A percentile compares a stretch with the other conserved stretches of the same genome.
These are phyloP conservation scores for Indicator indicator DNA, from an alignment of 2,113 vertebrate species.

Conservation along the genomic window DNA sequence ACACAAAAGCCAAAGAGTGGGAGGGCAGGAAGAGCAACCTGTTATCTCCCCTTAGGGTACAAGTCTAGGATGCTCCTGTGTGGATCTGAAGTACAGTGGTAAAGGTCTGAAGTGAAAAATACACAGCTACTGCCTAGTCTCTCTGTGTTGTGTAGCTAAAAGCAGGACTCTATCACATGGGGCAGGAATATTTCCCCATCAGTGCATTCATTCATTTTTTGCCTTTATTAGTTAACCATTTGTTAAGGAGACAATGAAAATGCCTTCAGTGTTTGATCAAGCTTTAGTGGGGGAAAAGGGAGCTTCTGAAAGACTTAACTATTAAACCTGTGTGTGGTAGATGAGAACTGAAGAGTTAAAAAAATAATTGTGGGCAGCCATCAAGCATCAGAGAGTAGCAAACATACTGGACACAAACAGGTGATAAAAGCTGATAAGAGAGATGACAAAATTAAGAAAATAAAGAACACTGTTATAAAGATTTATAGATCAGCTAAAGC, in stretches of 20 bases:
- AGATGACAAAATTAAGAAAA: conserved; percentile 74
- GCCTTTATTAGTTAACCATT: not conserved
- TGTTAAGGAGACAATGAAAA: not conserved
- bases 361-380: not conserved
- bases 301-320: not conserved
- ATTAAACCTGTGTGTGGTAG: not conserved
- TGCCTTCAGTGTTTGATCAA: not conserved
- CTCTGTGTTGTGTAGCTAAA: not conserved
- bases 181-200: not conserved
- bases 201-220: not conserved
- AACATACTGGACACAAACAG: conserved; percentile 65
- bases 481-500: conserved; percentile 72
- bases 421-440: conserved; percentile 68
- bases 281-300: not conserved
- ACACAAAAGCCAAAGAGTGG: not conserved
- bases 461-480: conserved; percentile 70
- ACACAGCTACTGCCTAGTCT: not conserved
- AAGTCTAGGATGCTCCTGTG: not conserved
- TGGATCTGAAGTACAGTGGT: not conserved
- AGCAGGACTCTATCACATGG: not conserved
- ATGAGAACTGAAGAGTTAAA: not conserved
- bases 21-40: not conserved
- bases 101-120: not conserved
- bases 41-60: not conserved
- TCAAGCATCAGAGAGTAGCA: conserved; percentile 33